phyloP scores from a whole-genome alignment of 2,113 vertebrate species.

The Alaudala cheleensis region DNA sequence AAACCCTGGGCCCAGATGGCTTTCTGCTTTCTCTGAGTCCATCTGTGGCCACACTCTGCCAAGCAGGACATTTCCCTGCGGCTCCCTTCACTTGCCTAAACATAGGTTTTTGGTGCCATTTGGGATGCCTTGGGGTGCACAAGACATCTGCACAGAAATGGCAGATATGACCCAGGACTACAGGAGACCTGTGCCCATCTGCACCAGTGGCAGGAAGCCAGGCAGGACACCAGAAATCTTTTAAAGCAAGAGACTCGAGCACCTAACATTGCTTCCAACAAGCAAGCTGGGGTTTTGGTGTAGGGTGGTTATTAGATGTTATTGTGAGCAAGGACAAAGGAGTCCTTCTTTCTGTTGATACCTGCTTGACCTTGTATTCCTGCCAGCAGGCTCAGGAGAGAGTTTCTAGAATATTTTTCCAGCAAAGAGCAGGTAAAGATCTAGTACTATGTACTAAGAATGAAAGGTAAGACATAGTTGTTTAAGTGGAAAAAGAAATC shows the following conservation, averaged over 20 bases:
- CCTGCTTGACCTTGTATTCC: background rate
- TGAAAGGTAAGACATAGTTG: background rate
- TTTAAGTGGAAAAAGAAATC: background rate
- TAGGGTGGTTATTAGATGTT: background rate
- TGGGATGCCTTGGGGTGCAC: background rate
- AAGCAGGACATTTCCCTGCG: background rate
- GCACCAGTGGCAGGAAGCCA: slow-evolving; percentile 23
- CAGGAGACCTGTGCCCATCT: slow-evolving; percentile 27
- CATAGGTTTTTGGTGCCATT: background rate
- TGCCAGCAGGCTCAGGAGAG: background rate
- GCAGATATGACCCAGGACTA: background rate
- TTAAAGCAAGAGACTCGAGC: background rate
- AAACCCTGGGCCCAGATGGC: background rate
- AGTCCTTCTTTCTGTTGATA: background rate
- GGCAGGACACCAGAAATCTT: background rate
- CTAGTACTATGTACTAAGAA: background rate
- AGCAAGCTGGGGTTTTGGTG: background rate
- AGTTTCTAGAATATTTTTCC: background rate
- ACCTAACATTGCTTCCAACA: background rate
- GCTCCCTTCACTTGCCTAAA: background rate
- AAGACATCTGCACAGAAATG: slow-evolving; percentile 17
- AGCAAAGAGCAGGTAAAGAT: background rate
- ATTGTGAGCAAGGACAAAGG: background rate
- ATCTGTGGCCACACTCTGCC: background rate
- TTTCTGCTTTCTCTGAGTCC: background rate